A percentile compares a stretch with the other conserved stretches of the same genome.
Evolutionary conservation across 2,888 invertebrate species (phyloP).

Genomic region (Tachina fera): DNA sequence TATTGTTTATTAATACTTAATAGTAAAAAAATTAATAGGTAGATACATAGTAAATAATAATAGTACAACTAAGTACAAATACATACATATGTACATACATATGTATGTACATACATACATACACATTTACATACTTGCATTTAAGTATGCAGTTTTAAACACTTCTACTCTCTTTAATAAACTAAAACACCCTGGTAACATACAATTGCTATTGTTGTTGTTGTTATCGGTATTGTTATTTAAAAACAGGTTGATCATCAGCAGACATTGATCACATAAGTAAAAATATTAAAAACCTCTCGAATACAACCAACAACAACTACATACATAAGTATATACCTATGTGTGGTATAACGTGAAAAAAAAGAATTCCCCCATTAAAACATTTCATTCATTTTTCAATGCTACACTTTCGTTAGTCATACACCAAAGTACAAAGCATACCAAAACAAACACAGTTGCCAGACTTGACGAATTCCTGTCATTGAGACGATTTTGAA

Average conservation of each 20-base stretch:
- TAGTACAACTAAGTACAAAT: neutral
- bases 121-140: neutral
- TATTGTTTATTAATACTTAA: neutral
- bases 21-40: neutral
- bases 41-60: neutral
- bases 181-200: constrained; percentile 39
- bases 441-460: neutral
- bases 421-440: constrained; percentile 46
- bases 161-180: neutral
- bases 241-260: constrained; percentile 60
- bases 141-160: neutral
- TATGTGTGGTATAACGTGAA: neutral
- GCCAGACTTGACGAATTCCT: no score
- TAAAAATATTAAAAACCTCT: constrained; percentile 34
- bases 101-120: neutral
- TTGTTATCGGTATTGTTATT: neutral
- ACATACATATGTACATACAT: neutral
- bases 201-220: neutral
- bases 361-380: constrained; percentile 64
- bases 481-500: no score
- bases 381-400: constrained; percentile 68
- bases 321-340: neutral
- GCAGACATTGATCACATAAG: constrained; percentile 49
- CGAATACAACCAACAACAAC: constrained; percentile 1
- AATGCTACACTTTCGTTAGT: constrained; percentile 68